Evolutionary conservation across 2,797 vertebrate genomes (phyloP).

Genomic region (Scolopax bukidnonensis): DNA sequence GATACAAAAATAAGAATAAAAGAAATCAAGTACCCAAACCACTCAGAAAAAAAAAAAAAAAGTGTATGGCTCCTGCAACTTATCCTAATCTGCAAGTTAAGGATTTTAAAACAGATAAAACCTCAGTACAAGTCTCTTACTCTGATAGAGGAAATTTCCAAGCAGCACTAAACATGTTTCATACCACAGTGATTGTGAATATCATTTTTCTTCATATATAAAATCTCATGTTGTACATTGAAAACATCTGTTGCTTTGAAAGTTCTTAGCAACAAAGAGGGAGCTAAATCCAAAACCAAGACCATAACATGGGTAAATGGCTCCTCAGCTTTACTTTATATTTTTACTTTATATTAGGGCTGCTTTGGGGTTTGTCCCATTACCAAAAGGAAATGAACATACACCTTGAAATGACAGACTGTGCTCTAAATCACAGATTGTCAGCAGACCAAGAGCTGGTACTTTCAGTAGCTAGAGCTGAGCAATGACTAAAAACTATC

Average conservation of each 20-base stretch:
- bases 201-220: neutral
- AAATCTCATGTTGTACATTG: neutral
- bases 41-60: neutral
- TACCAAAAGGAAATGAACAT: slow-evolving; percentile 65
- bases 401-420: slow-evolving; percentile 39
- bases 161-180: neutral
- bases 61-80: neutral
- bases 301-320: neutral
- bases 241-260: slow-evolving; percentile 39
- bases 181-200: neutral
- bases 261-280: neutral
- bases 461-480: slow-evolving; percentile 2
- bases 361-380: slow-evolving; percentile 65
- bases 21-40: neutral
- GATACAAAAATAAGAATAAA: neutral
- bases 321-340: neutral
- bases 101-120: neutral
- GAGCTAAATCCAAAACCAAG: neutral
- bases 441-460: neutral
- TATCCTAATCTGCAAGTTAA: neutral
- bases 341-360: slow-evolving; percentile 39
- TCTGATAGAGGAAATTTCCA: neutral
- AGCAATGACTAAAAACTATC: neutral
- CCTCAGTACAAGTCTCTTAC: neutral
- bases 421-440: slow-evolving; percentile 32